Evolutionary conservation across 1,140 invertebrate species (phyloP), one percentile per base, ranked within the genome.

Genomic region (Leptopilina boulardi): DNA sequence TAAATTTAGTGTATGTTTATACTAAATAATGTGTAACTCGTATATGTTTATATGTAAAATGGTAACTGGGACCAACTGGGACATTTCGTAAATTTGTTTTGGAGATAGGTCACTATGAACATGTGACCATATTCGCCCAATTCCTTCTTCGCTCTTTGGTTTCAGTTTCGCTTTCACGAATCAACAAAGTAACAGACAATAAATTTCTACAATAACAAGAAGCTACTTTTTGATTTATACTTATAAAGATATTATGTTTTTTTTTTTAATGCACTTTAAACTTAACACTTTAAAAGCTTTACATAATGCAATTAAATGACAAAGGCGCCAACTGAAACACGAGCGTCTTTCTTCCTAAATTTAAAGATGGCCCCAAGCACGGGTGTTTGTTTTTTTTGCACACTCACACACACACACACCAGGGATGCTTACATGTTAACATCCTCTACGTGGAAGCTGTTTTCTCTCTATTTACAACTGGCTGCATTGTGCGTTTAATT

Each of bases 21-120:
- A 23, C 23, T 47, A 30, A 51, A 47, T 38, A 51, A 51, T 23
- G 59, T 66, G 59, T 66, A 66, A 66, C 59, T 66, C 59, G 44
- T 66, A 70, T 75, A 70, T 70, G 30, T 54, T 23, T 66, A 26
- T 70, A 70, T 76, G 59, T 73, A 30, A 66, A 66, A 66, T 66
- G 59, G 59, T 66, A 66, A 30, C 59, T 66, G 23, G 59, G 59
- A 34, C 59, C 26, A 66, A 30, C 59, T 66, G 23, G 59, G 59
- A 15, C 26, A 66, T 66, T 38, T 66, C 59, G 26, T 66, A 66
- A 66, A 66, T 66, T 66, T 66, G 11, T 66, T 34, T 66, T 66
- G 59, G 59, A 30, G 23, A 34, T 66, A 30, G 13, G 15, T 34
- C 59, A 66, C 26, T 23, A 66, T 13, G 18, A 51, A 18, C 47